A percentile compares a stretch with the other conserved stretches of the same genome.
Conservation (phyloP, 2,888 invertebrate genomes). For the Brachylomia viminalis region DNA sequence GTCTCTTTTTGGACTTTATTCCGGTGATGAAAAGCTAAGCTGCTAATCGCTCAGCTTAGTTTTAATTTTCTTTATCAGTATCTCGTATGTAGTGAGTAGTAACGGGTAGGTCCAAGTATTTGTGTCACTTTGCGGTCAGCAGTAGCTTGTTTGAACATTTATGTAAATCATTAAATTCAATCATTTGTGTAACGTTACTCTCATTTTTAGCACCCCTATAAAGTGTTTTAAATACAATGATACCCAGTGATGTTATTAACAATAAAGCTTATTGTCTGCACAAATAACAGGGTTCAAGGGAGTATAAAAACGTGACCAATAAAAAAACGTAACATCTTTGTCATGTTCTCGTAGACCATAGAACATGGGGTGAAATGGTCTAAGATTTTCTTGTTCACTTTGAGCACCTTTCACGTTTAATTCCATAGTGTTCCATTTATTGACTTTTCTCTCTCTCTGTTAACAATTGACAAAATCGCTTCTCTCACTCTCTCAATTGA, state of each 20-base stretch:
- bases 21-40: neutral
- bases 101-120: conserved; percentile 3
- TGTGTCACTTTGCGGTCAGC: conserved; percentile 19
- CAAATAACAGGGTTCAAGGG: conserved; percentile 35
- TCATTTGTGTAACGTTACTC: neutral
- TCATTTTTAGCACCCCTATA: neutral
- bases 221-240: conserved; percentile 31
- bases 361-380: neutral
- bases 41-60: neutral
- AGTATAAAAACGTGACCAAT: neutral
- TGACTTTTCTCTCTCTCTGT: conserved; percentile 30
- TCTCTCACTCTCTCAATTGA: conserved; percentile 33
- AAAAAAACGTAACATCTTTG: neutral
- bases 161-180: conserved; percentile 4
- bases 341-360: neutral
- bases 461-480: conserved; percentile 46
- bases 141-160: conserved; percentile 17
- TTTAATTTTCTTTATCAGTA: neutral
- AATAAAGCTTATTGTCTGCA: conserved; percentile 55
- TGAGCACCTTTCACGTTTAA: conserved; percentile 4
- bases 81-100: neutral
- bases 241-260: conserved; percentile 70
- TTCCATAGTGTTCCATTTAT: conserved; percentile 2
- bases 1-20: neutral
- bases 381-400: neutral